Conservation (phyloP, 1,140 invertebrate genomes). For the Meloidogyne floridensis region DNA sequence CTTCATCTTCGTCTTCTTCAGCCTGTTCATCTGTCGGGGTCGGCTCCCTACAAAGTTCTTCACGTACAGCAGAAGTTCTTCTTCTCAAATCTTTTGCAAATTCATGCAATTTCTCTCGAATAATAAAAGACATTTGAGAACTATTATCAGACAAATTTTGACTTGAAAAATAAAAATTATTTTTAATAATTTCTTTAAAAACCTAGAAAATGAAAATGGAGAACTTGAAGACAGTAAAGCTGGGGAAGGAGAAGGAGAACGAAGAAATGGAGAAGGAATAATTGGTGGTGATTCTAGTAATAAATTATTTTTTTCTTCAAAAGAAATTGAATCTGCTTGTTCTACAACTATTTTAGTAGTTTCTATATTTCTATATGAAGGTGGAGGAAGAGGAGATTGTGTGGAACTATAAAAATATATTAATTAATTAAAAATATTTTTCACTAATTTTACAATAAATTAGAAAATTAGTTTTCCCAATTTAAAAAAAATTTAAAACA, state of each 20-base stretch:
- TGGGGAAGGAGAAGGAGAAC: background rate
- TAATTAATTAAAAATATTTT: background rate
- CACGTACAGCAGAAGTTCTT: constrained; percentile 47
- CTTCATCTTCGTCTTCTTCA: constrained; percentile 32
- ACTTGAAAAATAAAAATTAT: background rate
- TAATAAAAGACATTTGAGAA: constrained; percentile 52
- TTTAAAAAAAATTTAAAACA: too few species aligned
- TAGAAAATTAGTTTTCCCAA: too few species aligned
- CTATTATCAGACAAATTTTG: constrained; percentile 23
- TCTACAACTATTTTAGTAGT: background rate
- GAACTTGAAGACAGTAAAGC: background rate
- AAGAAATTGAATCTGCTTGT: background rate
- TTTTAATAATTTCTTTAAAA: background rate
- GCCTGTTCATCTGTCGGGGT: constrained; percentile 44
- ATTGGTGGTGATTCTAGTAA: background rate
- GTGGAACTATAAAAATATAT: background rate
- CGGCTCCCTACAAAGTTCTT: constrained; percentile 34
- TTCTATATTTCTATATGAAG: background rate
- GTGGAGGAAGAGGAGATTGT: background rate
- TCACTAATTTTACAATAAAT: background rate
- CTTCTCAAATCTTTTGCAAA: constrained; percentile 55
- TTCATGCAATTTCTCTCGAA: constrained; percentile 51
- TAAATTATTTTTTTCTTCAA: background rate
- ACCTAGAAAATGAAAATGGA: background rate
- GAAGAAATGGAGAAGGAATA: background rate